Conservation (phyloP, 2,113 vertebrate genomes). For the Suricata suricatta region DNA sequence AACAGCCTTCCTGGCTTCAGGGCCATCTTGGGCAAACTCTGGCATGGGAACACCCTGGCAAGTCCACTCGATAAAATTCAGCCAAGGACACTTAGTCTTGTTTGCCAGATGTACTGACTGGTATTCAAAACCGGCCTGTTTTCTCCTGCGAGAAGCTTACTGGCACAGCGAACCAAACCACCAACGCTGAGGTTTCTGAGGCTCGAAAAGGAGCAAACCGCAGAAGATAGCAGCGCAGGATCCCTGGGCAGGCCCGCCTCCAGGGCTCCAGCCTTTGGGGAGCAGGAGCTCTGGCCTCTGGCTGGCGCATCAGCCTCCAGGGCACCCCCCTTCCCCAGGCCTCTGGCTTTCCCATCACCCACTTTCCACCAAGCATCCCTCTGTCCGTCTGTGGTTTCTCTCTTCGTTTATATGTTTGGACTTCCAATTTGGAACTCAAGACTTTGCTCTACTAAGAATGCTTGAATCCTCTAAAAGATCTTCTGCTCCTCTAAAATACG, state of each 20-base stretch:
- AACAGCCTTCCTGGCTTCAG: background rate
- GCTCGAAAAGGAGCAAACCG: background rate
- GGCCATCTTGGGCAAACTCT: background rate
- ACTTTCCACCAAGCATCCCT: background rate
- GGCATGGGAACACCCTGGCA: background rate
- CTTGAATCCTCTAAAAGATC: slow-evolving; percentile 21
- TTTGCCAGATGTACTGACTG: background rate
- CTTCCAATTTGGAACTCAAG: background rate
- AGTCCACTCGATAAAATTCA: background rate
- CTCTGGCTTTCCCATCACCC: background rate
- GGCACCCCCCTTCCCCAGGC: background rate
- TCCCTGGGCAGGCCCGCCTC: background rate
- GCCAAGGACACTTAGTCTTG: background rate
- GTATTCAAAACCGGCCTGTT: background rate
- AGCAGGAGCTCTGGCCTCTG: background rate
- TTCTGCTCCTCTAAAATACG: background rate
- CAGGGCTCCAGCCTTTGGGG: background rate
- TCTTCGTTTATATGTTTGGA: background rate
- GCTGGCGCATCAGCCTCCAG: background rate
- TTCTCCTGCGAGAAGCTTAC: background rate
- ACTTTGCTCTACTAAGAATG: slow-evolving; percentile 29
- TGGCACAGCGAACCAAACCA: background rate
- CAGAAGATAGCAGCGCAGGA: background rate
- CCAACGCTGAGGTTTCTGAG: background rate
- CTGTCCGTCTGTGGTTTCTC: background rate